Evolutionary conservation across 1,140 invertebrate genomes (phyloP), one percentile per base, ranked within the genome.

Genomic region (Apis cerana): DNA sequence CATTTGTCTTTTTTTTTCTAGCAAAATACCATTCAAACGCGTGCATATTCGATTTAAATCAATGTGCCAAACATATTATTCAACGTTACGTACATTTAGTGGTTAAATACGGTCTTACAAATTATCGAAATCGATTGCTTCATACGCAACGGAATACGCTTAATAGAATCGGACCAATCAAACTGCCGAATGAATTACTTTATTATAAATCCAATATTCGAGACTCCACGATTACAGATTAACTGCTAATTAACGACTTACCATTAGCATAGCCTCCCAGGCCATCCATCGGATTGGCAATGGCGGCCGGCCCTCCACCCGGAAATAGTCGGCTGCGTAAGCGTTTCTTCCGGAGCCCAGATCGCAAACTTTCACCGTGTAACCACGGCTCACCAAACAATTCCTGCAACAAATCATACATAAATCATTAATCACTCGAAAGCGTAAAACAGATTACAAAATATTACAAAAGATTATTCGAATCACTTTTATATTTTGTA

Each of bases 281-380:
- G 96, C 96, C 96, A 97, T 96, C 97, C 96, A 97, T 86, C 96
- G 94, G 84, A 97, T 95, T 27, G 96, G 96, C 84, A 96, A 89
- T 54, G 96, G 93, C 62, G 94, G 91, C 85, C 93, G 90, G 33
- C 95, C 96, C 75, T 96, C 96, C 61, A 96, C 94, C 83, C 95
- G 95, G 92, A 95, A 96, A 91, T 97, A 97, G 92, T 97, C 96
- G 8, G 95, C 94, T 65, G 94, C 93, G 92, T 97, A 97, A n/a
- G 96, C 91, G 87, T 94, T 95, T 61, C 96, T 93, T 89, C 95
- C 95, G 88, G 96, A 95, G 48, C 97, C 97, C 82, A 97, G 95
- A 92, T 98, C 97, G 64, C 97, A 97, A 80, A 98, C 97, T 94
- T 98, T 98, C 81, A 98, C 96, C 54, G 95, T 95, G 88, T 97